phyloP scores from a whole-genome alignment of 1,140 invertebrate species.

The Maniola jurtina region DNA sequence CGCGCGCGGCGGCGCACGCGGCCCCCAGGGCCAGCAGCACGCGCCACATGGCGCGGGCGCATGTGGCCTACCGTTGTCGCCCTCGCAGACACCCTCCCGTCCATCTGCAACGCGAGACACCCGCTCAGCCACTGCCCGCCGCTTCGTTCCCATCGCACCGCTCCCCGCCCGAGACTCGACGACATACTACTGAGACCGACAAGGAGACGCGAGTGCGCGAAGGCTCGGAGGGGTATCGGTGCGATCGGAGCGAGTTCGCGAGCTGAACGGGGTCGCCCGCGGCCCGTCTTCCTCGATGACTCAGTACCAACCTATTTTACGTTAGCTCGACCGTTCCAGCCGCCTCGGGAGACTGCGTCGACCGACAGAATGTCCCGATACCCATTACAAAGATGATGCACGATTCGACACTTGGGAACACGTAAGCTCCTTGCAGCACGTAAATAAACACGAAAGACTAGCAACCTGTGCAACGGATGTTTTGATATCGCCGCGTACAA shows the following conservation, averaged over 20 bases:
- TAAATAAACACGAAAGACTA: constrained; percentile 37
- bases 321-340: constrained; percentile 22
- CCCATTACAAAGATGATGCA: not conserved
- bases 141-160: constrained; percentile 68
- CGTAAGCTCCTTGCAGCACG: constrained; percentile 20
- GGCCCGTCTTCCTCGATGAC: constrained; percentile 57
- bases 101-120: constrained; percentile 73
- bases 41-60: constrained; percentile 72
- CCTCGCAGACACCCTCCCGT: constrained; percentile 59
- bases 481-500: constrained; percentile 49
- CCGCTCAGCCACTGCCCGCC: constrained; percentile 66
- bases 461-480: constrained; percentile 46
- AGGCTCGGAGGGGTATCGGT: constrained; percentile 64
- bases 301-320: constrained; percentile 67
- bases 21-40: constrained; percentile 75
- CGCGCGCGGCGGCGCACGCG: constrained; percentile 68
- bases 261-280: constrained; percentile 53
- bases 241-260: constrained; percentile 68
- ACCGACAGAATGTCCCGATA: constrained; percentile 1
- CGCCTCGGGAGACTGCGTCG: constrained; percentile 9
- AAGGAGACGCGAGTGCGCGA: not conserved
- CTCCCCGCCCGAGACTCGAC: constrained; percentile 33
- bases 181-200: constrained; percentile 33
- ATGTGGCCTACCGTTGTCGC: constrained; percentile 71
- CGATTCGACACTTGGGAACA: constrained; percentile 13